Evolutionary conservation across 2,888 invertebrate species (phyloP), one percentile per base, ranked within the genome.

Genomic region (Hypolimnas misippus): DNA sequence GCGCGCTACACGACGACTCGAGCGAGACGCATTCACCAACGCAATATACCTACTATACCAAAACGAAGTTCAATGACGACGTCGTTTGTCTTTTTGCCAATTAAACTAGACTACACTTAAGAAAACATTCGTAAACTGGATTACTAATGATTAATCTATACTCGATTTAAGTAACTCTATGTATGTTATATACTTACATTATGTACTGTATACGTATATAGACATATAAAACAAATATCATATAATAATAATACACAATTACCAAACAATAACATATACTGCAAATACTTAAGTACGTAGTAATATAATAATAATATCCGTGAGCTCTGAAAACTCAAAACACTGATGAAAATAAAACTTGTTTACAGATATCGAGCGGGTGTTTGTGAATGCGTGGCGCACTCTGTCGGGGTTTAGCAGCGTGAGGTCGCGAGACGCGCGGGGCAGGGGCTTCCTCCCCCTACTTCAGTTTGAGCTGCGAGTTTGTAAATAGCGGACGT

Each of bases 321-420:
- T 54, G 44, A 59, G 57, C 62, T 63, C 81, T 83, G 84, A 70
- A 71, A 87, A 82, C 76, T 72, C 75, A 70, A 77, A 78, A 76
- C 73, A 76, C 75, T 72, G 77, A 81, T 87, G 84, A 87, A 87
- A 88, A 86, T 84, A 84, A 85, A 83, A 81, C 79, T 89, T 89
- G 89, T 90, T 90, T 90, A 90, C 90, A 91, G 90, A 89, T 91
- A 92, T 91, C 84, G 90, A 89, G 81, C 90, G 87, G 82, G 84
- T 82, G 86, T 84, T 83, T 81, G 79, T 73, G 74, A 70, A 84
- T 87, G 75, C 67, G 87, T 89, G 81, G 90, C 90, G 90, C 89
- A 68, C 89, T 92, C 92, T 90, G 78, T 83, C 86, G 90, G 85
- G 75, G 77, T 70, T 72, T 62, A 65, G 67, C 65, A 73, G 73